Conservation (phyloP, 2,113 vertebrate genomes). For the Orycteropus afer region DNA sequence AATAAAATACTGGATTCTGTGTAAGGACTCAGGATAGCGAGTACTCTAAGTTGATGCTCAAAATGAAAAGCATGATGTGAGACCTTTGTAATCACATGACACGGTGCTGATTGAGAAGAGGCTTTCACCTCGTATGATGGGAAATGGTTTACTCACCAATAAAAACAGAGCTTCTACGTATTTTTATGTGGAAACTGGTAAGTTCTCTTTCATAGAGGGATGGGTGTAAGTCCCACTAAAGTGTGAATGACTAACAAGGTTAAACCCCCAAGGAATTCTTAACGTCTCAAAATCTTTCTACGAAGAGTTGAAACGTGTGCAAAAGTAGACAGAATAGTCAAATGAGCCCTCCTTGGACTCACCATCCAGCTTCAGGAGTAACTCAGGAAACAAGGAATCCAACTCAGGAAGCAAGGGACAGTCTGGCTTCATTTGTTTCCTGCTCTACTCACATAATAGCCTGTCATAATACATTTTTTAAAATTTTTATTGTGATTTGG, state of each 20-base stretch:
- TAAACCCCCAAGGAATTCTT: neutral
- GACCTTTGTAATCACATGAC: neutral
- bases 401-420: too few relatives aligned
- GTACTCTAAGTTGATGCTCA: neutral
- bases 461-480: neutral
- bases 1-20: neutral
- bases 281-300: neutral
- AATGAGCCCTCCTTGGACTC: neutral
- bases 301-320: neutral
- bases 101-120: neutral
- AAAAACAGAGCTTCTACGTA: neutral
- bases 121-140: neutral
- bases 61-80: neutral
- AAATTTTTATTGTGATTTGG: too few relatives aligned
- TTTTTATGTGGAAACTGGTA: neutral
- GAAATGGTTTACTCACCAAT: neutral
- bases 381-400: too few relatives aligned
- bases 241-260: neutral
- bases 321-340: neutral
- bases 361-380: neutral
- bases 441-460: neutral
- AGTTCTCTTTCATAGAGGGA: neutral
- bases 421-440: neutral
- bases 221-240: neutral
- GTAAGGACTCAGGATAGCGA: neutral